phyloP scores from a whole-genome alignment of 2,113 vertebrate genomes.

The Cyanoliseus patagonus region DNA sequence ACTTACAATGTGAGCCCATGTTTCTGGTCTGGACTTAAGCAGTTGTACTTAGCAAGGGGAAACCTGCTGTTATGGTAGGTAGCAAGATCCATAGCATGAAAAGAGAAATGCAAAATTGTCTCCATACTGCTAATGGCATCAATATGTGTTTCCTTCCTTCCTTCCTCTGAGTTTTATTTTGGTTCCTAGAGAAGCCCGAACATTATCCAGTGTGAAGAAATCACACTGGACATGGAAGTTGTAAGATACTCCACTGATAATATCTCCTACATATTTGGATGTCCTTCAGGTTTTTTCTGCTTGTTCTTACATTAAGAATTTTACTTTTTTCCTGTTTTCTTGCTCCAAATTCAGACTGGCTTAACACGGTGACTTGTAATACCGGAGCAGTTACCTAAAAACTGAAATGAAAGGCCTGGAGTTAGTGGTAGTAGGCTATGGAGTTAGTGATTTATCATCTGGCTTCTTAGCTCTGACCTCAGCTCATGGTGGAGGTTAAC shows the following conservation, averaged over 20 bases:
- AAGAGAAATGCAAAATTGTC: neutral
- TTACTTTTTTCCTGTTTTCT: neutral
- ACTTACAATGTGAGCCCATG: neutral
- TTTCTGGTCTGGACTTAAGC: neutral
- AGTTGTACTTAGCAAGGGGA: neutral
- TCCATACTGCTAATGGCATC: neutral
- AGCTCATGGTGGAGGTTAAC: neutral
- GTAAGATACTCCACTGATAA: neutral
- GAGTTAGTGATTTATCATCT: neutral
- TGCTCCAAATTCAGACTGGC: neutral
- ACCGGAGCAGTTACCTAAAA: neutral
- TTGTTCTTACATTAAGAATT: neutral
- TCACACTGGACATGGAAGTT: neutral
- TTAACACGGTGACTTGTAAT: neutral
- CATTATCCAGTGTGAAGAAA: neutral
- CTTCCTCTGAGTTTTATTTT: neutral
- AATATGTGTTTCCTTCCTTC: neutral
- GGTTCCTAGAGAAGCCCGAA: neutral
- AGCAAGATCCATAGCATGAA: neutral
- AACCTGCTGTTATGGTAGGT: rapidly evolving
- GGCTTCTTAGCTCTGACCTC: neutral
- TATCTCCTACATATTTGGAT: neutral
- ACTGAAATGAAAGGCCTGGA: neutral
- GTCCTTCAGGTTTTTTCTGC: neutral
- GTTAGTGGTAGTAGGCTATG: neutral